These are phyloP conservation scores for Panthera tigris DNA, from an alignment of 2,113 vertebrate species.

Conservation along the genomic window DNA sequence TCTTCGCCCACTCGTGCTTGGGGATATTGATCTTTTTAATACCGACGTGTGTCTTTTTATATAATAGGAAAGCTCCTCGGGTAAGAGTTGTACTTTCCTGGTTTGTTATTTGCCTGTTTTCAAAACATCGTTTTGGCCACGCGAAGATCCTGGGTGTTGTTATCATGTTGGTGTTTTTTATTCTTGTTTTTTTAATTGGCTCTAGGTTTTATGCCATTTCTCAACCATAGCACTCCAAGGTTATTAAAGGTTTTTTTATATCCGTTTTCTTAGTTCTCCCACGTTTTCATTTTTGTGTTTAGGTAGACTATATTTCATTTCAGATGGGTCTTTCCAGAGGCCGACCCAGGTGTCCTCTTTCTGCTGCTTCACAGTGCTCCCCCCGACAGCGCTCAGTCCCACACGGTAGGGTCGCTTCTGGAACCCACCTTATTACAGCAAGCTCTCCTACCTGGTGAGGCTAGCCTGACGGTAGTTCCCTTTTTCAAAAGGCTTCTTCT, in stretches of 20 bases:
- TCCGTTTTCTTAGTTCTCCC: not conserved
- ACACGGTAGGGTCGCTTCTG: too few species aligned
- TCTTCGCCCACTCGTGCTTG: not conserved
- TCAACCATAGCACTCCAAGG: not conserved
- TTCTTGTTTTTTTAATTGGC: not conserved
- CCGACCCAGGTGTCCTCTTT: not conserved
- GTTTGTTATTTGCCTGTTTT: not conserved
- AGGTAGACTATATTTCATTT: not conserved
- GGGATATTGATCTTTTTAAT: not conserved
- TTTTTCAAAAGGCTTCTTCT: not conserved
- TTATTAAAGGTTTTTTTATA: not conserved
- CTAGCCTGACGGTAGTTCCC: not conserved
- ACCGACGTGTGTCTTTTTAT: not conserved
- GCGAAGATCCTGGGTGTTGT: not conserved
- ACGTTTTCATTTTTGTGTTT: not conserved
- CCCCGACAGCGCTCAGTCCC: not conserved
- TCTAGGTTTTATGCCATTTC: not conserved
- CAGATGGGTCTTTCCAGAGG: not conserved
- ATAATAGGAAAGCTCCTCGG: not conserved
- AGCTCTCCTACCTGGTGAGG: too few species aligned
- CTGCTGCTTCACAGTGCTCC: rapidly evolving
- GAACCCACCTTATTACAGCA: too few species aligned
- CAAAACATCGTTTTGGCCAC: not conserved
- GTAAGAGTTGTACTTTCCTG: not conserved
- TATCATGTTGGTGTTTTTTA: not conserved